Conservation (phyloP, 30 jellyfish, hydroid and myxozoan genomes). For the Hydractinia symbiolongicarpus region DNA sequence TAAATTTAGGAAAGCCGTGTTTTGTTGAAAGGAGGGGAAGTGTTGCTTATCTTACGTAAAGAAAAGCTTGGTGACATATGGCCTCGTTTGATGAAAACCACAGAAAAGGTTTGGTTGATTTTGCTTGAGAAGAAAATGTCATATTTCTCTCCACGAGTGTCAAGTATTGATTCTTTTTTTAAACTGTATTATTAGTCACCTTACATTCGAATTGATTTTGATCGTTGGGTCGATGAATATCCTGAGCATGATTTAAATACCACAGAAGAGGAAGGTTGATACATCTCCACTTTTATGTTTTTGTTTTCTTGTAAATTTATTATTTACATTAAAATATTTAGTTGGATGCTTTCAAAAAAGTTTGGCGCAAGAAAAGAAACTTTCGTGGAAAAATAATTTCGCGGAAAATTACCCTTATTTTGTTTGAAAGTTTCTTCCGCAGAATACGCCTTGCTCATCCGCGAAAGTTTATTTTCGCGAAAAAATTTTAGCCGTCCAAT, state of each 20-base stretch:
- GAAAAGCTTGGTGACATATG: conserved; percentile 9
- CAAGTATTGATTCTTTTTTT: background rate
- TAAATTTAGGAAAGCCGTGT: conserved; percentile 20
- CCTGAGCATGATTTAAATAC: background rate
- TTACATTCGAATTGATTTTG: conserved; percentile 1
- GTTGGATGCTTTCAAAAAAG: no score
- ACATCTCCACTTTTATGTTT: no score
- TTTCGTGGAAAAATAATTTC: no score
- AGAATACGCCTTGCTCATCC: no score
- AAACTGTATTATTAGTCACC: background rate
- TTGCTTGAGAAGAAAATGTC: background rate
- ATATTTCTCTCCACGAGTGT: background rate
- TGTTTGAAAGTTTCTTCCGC: no score
- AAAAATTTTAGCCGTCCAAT: no score
- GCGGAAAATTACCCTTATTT: no score
- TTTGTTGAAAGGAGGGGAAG: conserved; percentile 26
- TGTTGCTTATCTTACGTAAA: conserved; percentile 9
- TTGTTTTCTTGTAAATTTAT: no score
- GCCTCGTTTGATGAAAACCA: conserved; percentile 22
- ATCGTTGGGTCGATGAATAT: conserved; percentile 3
- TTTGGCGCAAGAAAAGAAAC: no score
- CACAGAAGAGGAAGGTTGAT: background rate
- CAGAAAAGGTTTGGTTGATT: conserved; percentile 6
- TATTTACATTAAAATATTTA: no score
- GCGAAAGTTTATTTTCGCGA: no score